A percentile compares a stretch with the other conserved stretches of the same genome.
Conservation (phyloP, 2,888 invertebrate species). For the Spialia ferax region DNA sequence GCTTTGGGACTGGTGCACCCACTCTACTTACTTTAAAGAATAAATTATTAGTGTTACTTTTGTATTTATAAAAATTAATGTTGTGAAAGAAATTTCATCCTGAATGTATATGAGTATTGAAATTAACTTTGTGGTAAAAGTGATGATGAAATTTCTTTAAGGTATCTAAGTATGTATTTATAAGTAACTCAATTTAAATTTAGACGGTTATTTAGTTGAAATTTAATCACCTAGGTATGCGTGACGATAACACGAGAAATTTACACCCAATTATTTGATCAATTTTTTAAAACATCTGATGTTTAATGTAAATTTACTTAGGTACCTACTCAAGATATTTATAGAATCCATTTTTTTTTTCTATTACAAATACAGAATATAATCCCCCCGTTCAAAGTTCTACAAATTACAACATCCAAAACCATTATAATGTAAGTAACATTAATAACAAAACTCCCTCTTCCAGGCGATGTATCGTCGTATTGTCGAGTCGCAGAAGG, state of each 20-base stretch:
- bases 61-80: not conserved
- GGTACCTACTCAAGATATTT: no score
- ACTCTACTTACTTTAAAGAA: no score
- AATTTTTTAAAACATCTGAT: no score
- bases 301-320: no score
- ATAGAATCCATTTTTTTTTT: not conserved
- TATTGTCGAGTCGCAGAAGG: slow-evolving; percentile 91
- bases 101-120: not conserved
- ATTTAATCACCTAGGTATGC: no score
- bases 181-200: no score
- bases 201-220: no score
- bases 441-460: slow-evolving; percentile 1
- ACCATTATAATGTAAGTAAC: not conserved
- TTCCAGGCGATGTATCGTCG: slow-evolving; percentile 95
- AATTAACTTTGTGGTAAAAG: not conserved
- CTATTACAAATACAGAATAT: not conserved
- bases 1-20: no score
- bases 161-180: not conserved
- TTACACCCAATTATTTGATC: no score
- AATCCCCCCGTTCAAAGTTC: not conserved
- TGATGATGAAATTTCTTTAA: slow-evolving; percentile 24
- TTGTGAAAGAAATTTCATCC: slow-evolving; percentile 22
- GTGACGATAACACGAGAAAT: no score
- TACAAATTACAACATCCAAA: not conserved
- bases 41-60: not conserved